Conservation (phyloP, 2,797 vertebrate species). For the Enteromius afrohamiltoni region DNA sequence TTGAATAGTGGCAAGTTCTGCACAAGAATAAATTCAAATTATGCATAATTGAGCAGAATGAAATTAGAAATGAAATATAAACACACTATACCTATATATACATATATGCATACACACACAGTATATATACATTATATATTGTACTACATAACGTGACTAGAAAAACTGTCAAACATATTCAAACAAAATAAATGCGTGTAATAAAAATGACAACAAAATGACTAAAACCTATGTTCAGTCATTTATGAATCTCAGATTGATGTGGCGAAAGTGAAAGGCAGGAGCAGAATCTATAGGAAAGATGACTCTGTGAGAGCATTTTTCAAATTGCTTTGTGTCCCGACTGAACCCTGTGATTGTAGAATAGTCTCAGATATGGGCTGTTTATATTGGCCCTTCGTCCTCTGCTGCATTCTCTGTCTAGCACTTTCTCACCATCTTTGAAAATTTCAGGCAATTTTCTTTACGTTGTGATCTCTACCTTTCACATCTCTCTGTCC, state of each 20-base stretch:
- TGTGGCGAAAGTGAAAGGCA: slow-evolving; percentile 44
- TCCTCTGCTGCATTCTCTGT: slow-evolving; percentile 50
- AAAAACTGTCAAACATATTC: neutral
- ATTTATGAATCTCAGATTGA: slow-evolving; percentile 18
- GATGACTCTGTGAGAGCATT: slow-evolving; percentile 65
- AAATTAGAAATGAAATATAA: neutral
- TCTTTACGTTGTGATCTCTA: slow-evolving; percentile 41
- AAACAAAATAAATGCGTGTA: neutral
- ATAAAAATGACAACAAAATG: neutral
- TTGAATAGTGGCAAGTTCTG: neutral
- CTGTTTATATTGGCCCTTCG: slow-evolving; percentile 63
- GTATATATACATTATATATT: no score
- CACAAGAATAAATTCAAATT: neutral
- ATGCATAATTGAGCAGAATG: neutral
- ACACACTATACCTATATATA: neutral
- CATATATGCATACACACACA: no score
- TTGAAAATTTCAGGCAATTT: slow-evolving; percentile 60
- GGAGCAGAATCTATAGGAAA: slow-evolving; percentile 48
- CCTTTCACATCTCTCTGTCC: slow-evolving; percentile 52
- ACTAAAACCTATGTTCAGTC: slow-evolving; percentile 3
- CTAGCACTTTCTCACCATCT: slow-evolving; percentile 57
- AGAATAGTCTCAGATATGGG: slow-evolving; percentile 62
- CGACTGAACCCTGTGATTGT: slow-evolving; percentile 59
- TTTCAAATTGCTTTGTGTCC: slow-evolving; percentile 64
- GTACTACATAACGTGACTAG: no score